A percentile compares a stretch with the other conserved stretches of the same genome.
Conservation (phyloP, 2,888 invertebrate species). For the Anaspis maculata region DNA sequence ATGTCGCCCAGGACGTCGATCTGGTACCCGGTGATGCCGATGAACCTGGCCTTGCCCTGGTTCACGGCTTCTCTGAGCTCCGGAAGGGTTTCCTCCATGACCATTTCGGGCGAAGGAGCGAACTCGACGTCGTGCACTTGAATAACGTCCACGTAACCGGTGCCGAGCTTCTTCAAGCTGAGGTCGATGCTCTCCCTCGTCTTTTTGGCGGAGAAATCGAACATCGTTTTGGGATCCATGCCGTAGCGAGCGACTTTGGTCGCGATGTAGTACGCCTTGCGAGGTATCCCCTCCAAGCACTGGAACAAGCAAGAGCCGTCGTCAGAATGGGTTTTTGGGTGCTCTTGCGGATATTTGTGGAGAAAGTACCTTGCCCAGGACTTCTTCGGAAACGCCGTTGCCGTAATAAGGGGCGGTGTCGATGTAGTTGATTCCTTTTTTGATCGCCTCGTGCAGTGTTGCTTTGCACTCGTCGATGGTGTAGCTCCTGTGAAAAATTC, state of each 20-base stretch:
- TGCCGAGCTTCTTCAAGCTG: slow-evolving; percentile 62
- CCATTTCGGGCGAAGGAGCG: slow-evolving; percentile 61
- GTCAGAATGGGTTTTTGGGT: no score
- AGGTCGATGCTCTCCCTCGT: slow-evolving; percentile 66
- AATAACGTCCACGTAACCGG: slow-evolving; percentile 82
- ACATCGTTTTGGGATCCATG: slow-evolving; percentile 60
- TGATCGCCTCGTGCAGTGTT: slow-evolving; percentile 63
- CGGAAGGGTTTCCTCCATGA: slow-evolving; percentile 82
- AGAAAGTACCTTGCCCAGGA: slow-evolving; percentile 74
- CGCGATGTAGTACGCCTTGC: slow-evolving; percentile 78
- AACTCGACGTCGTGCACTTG: slow-evolving; percentile 94
- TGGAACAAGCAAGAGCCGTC: no score
- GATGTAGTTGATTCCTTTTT: slow-evolving; percentile 79
- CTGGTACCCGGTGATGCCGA: slow-evolving; percentile 85
- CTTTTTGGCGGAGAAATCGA: slow-evolving; percentile 75
- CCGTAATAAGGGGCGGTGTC: slow-evolving; percentile 94
- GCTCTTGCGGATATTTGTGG: no score
- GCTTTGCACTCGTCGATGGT: slow-evolving; percentile 40
- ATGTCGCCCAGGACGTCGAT: slow-evolving; percentile 67
- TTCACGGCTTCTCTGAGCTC: slow-evolving; percentile 65
- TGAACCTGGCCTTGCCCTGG: slow-evolving; percentile 64
- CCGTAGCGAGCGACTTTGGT: slow-evolving; percentile 89
- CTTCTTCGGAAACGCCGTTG: slow-evolving; percentile 72
- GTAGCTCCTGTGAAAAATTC: slow-evolving; percentile 1
- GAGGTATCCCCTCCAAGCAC: slow-evolving; percentile 71